Percentiles rank a stretch among this genome's conserved stretches.
Conservation (phyloP, 2,797 vertebrate species). For the Sorex maritimensis region DNA sequence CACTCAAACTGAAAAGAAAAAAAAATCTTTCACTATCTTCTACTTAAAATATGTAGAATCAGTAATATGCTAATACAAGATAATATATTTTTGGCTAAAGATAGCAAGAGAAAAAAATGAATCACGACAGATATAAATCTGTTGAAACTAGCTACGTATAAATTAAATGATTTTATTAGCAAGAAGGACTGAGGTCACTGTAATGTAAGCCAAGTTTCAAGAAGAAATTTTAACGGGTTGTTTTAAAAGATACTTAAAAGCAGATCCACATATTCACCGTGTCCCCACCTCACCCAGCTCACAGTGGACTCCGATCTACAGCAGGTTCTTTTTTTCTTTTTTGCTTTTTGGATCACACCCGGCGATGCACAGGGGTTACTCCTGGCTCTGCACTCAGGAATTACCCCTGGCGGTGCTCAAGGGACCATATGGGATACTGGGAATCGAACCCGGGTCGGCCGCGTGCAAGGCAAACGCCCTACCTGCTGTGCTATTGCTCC, state of each 20-base stretch:
- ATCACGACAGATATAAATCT: conserved; percentile 25
- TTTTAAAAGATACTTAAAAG: conserved; percentile 62
- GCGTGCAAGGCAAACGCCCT: too few species aligned
- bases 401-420: too few species aligned
- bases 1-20: conserved; percentile 62
- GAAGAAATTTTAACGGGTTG: conserved; percentile 6
- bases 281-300: not conserved
- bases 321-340: not conserved
- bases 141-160: conserved; percentile 41
- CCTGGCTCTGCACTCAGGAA: too few species aligned
- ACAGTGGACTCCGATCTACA: not conserved
- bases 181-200: conserved; percentile 32
- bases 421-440: too few species aligned
- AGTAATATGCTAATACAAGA: conserved; percentile 18
- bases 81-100: conserved; percentile 30
- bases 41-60: conserved; percentile 26
- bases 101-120: not conserved
- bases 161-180: not conserved
- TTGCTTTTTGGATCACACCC: too few species aligned
- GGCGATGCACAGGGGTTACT: too few species aligned
- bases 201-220: conserved; percentile 48
- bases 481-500: too few species aligned
- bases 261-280: not conserved
- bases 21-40: conserved; percentile 7
- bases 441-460: too few species aligned